phyloP scores from a whole-genome alignment of 2,888 invertebrate genomes.

The Drosophila borealis region DNA sequence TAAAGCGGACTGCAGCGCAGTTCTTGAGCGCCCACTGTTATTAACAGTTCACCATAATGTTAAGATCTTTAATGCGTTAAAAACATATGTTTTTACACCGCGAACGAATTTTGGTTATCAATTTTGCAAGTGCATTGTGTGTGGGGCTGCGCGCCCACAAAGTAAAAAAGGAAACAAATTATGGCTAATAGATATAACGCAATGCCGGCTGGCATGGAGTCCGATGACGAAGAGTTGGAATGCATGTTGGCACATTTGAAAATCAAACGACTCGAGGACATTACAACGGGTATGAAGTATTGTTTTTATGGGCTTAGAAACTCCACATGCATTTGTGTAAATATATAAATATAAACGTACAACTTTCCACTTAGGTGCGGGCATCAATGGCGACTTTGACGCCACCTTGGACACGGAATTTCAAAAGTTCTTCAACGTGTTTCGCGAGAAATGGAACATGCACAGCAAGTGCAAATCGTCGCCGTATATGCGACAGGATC shows the following conservation, averaged over 20 bases:
- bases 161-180: conserved; percentile 19
- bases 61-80: conserved; percentile 4
- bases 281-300: conserved; percentile 73
- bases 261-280: conserved; percentile 84
- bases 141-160: conserved; percentile 45
- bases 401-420: conserved; percentile 72
- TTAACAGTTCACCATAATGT: conserved; percentile 12
- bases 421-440: conserved; percentile 76
- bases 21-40: conserved; percentile 4
- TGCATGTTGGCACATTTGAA: conserved; percentile 74
- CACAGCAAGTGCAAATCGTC: conserved; percentile 74
- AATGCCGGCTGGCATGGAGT: conserved; percentile 83
- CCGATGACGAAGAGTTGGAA: conserved; percentile 73
- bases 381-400: conserved; percentile 83
- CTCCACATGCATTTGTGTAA: not conserved
- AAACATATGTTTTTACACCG: conserved; percentile 44
- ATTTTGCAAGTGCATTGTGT: conserved; percentile 42
- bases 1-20: not conserved
- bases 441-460: conserved; percentile 81
- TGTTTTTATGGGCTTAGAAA: not conserved
- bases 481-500: conserved; percentile 64
- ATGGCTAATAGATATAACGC: conserved; percentile 47
- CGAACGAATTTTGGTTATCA: conserved; percentile 41
- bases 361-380: conserved; percentile 67
- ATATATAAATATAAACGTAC: not conserved